phyloP scores from a whole-genome alignment of 2,888 invertebrate species.

The Anaspis maculata region DNA sequence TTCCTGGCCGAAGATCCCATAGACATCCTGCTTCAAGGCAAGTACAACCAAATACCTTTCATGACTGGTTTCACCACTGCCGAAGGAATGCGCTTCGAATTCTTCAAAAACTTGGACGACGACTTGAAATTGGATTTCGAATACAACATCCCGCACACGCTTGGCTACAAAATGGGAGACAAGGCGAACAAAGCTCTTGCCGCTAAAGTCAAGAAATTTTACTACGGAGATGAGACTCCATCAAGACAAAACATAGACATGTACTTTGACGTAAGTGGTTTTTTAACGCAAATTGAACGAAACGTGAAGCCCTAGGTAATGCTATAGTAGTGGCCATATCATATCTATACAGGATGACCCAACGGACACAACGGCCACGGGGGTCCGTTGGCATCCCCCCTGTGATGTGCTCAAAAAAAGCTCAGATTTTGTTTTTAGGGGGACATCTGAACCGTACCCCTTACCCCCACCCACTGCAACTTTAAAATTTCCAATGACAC shows the following conservation, averaged over 20 bases:
- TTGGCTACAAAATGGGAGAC: not conserved
- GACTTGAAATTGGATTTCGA: not conserved
- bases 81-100: not conserved
- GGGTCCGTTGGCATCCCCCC: too few species aligned
- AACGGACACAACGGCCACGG: too few species aligned
- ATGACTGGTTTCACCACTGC: not conserved
- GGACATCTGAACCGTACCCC: too few species aligned
- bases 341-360: too few species aligned
- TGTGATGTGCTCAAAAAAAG: too few species aligned
- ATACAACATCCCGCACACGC: not conserved
- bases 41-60: not conserved
- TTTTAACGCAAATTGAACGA: not conserved
- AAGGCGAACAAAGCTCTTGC: not conserved
- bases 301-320: too few species aligned
- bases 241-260: not conserved
- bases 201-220: conserved; percentile 3
- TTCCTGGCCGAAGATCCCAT: not conserved
- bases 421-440: too few species aligned
- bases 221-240: not conserved
- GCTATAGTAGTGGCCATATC: too few species aligned
- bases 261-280: not conserved
- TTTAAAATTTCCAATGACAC: too few species aligned
- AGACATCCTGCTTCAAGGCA: not conserved
- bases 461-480: too few species aligned
- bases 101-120: too few species aligned